phyloP scores from a whole-genome alignment of 2,888 invertebrate species.

The Sussaba pulchella region DNA sequence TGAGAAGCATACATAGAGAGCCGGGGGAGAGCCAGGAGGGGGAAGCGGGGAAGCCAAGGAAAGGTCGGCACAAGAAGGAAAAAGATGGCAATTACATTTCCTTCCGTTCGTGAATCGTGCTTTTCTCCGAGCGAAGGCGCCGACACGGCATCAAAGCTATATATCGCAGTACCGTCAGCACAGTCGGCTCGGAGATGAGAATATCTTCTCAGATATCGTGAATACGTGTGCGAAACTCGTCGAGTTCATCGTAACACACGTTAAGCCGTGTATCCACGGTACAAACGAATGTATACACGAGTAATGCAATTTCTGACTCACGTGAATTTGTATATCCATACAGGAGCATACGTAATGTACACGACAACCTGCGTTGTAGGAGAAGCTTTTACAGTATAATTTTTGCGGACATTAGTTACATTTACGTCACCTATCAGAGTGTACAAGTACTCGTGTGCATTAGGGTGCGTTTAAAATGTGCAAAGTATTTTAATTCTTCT shows the following conservation, averaged over 20 bases:
- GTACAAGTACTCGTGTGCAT: too few relatives aligned
- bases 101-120: constrained; percentile 41
- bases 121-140: constrained; percentile 33
- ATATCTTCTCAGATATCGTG: constrained; percentile 50
- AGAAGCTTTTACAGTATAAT: constrained; percentile 12
- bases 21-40: too few relatives aligned
- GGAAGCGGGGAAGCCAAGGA: too few relatives aligned
- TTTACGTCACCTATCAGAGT: too few relatives aligned
- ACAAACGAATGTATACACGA: constrained; percentile 11
- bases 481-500: too few relatives aligned
- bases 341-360: constrained; percentile 16
- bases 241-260: constrained; percentile 36
- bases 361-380: too few relatives aligned
- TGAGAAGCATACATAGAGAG: not conserved
- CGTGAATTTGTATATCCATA: constrained; percentile 21
- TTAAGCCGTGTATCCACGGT: constrained; percentile 39
- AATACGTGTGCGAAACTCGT: constrained; percentile 42
- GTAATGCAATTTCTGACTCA: constrained; percentile 44
- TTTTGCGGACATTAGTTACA: constrained; percentile 31
- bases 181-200: constrained; percentile 39
- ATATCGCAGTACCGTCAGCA: not conserved
- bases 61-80: not conserved
- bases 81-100: constrained; percentile 54
- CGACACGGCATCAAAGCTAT: constrained; percentile 24
- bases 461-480: too few relatives aligned